A percentile compares a stretch with the other conserved stretches of the same genome.
phyloP scores from a whole-genome alignment of 1,140 invertebrate species.

The Varroa destructor region DNA sequence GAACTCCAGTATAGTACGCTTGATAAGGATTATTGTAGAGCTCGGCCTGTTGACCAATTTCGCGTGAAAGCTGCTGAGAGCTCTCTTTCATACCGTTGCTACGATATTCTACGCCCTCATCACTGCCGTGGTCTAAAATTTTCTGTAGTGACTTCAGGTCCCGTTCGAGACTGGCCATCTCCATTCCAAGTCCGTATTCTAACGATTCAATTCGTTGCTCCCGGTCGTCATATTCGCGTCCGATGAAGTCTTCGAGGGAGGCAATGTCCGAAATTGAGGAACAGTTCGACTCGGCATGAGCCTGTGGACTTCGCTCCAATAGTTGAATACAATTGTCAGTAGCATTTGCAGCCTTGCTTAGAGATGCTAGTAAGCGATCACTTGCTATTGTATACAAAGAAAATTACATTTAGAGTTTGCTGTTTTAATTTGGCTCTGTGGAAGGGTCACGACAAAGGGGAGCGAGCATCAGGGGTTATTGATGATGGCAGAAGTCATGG shows the following conservation, averaged over 20 bases:
- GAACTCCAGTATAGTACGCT: background rate
- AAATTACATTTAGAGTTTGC: no score
- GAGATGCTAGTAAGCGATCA: background rate
- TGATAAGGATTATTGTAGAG: background rate
- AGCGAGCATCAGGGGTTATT: no score
- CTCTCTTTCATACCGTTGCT: background rate
- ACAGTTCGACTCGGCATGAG: constrained; percentile 24
- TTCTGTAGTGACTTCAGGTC: constrained; percentile 7
- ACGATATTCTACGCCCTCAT: background rate
- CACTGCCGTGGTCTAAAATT: background rate
- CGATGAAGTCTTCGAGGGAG: constrained; percentile 16
- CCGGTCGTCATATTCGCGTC: background rate
- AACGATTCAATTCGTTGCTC: constrained; percentile 23
- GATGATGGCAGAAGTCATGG: no score
- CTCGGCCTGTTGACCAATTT: constrained; percentile 19
- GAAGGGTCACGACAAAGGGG: no score
- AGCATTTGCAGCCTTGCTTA: constrained; percentile 16
- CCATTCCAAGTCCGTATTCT: background rate
- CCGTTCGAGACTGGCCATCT: constrained; percentile 19
- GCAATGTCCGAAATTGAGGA: constrained; percentile 14
- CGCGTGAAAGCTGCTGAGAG: background rate
- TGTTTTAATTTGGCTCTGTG: no score
- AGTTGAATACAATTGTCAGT: constrained; percentile 5
- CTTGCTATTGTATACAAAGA: background rate
- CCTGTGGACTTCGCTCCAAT: background rate